phyloP scores from a whole-genome alignment of 2,888 invertebrate species.

The Drosophila nr. perissopoda region DNA sequence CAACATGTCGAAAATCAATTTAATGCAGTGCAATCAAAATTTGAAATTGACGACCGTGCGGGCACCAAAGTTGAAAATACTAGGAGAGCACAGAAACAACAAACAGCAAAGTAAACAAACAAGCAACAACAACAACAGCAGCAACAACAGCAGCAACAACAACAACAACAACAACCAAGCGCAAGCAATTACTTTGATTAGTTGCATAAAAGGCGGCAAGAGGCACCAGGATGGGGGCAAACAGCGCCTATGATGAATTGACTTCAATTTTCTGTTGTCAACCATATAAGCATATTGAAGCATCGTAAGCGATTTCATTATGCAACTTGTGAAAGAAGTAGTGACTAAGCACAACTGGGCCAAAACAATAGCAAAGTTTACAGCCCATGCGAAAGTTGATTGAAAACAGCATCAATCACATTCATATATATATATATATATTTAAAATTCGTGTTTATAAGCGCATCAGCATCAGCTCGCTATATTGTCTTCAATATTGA shows the following conservation, averaged over 20 bases:
- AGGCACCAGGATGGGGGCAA: constrained; percentile 22
- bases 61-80: constrained; percentile 57
- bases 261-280: constrained; percentile 38
- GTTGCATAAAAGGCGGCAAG: constrained; percentile 46
- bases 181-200: constrained; percentile 46
- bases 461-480: not conserved
- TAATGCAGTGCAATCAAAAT: constrained; percentile 79
- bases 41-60: constrained; percentile 64
- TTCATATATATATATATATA: not conserved
- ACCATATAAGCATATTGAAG: constrained; percentile 21
- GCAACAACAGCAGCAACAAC: constrained; percentile 14
- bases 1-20: constrained; percentile 75
- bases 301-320: constrained; percentile 9
- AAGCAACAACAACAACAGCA: constrained; percentile 19
- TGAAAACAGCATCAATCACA: not conserved
- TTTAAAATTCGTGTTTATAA: not conserved
- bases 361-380: not conserved
- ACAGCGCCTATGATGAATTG: constrained; percentile 26
- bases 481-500: not conserved
- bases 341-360: constrained; percentile 11
- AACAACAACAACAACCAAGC: constrained; percentile 2
- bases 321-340: constrained; percentile 6
- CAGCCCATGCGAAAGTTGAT: constrained; percentile 12
- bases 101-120: constrained; percentile 26
- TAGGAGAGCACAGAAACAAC: constrained; percentile 32